Base-by-base conservation (phyloP, 2,888 invertebrate species). In the Leuctra nigra region DNA sequence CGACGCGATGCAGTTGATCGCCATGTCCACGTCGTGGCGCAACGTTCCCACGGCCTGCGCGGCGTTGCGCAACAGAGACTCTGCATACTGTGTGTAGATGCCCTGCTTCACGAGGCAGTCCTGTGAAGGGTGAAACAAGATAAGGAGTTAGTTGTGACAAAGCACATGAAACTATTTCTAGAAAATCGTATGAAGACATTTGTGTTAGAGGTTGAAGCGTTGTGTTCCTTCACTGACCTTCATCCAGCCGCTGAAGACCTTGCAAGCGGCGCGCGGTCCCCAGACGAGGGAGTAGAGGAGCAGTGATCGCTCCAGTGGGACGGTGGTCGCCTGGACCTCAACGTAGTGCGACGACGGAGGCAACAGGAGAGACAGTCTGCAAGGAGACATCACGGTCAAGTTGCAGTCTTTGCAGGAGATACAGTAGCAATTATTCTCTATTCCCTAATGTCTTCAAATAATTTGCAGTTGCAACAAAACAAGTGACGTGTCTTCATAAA, bases 41-140 rank as follows among this genome's bases (percentile, higher is more conserved):
- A 82, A 69, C 60, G 76, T 78, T 66, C 80, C 86, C 7, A 87
- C 85, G 0, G 81, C 80, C 54, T 84, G 81, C 46, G 84, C 83
- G 1, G 89, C 86, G 0, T 82, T 82, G 63, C 86, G 82, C 22
- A 89, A 67, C 39, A 88, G 72, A 65, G 83, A 82, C 66, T 87
- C 87, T 1, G 85, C 83, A 61, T 77, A 80, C 63, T 90, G 89
- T 0, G 90, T 89, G 64, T 89, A 91, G 83, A 91, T 85, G 59
- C 91, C 91, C 75, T 93, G 92, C 67, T 91, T 91, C 4, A 91
- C 89, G 1, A 95, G 78, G 55, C 89, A 91, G 68, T 95, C 94
- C 76, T 78, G 62, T 16, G 63, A 61, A 56, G 6, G 9, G n/a
- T 9, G 7, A n/a, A 38, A 29, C 11, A 7, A 6, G 11, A 29